phyloP scores from a whole-genome alignment of 2,797 vertebrate species.

The Apodemus agrarius region DNA sequence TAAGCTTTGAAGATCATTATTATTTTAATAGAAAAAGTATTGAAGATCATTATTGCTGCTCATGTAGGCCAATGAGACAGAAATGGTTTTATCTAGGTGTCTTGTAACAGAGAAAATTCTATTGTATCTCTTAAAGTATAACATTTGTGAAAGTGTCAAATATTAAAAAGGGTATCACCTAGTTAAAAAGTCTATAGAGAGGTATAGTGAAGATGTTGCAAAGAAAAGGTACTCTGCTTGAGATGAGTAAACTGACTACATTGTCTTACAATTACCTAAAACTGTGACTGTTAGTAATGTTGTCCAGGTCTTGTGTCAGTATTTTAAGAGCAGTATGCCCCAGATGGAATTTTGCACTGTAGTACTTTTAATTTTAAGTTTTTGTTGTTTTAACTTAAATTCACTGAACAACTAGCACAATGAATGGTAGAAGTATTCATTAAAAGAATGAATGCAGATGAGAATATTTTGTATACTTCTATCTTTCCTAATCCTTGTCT shows the following conservation, averaged over 20 bases:
- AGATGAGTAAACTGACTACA: neutral
- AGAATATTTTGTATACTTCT: neutral
- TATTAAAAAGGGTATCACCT: neutral
- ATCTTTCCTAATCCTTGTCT: neutral
- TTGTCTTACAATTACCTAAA: slow-evolving; percentile 1
- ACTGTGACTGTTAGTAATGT: neutral
- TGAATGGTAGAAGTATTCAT: neutral
- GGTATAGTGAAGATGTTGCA: neutral
- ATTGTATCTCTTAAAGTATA: neutral
- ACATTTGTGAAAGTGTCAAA: slow-evolving; percentile 11
- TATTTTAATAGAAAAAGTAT: neutral
- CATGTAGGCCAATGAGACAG: neutral
- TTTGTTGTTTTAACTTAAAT: neutral
- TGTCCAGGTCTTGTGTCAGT: neutral
- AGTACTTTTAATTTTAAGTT: slow-evolving; percentile 28
- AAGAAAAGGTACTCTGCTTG: neutral
- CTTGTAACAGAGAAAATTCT: neutral
- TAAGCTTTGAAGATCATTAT: neutral
- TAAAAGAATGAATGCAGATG: neutral
- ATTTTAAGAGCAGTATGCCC: neutral
- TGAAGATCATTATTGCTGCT: neutral
- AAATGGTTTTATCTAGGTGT: neutral
- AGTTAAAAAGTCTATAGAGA: neutral
- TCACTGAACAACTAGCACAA: neutral
- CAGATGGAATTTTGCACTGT: neutral